Conservation (phyloP, 53 echinoderm and acorn worm species). For the Echinometra lucunter region DNA sequence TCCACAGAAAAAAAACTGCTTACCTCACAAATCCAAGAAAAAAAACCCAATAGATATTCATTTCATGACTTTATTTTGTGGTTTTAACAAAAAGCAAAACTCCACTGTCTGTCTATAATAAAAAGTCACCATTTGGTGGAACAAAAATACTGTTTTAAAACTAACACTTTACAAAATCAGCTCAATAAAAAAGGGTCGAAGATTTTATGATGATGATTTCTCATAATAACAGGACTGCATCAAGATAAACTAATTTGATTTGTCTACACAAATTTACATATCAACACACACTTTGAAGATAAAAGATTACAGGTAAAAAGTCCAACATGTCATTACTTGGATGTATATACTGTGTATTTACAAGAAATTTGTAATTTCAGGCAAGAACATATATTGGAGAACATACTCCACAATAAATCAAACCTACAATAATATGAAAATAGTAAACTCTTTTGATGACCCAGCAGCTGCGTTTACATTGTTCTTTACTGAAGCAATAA, state of each 20-base stretch:
- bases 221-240: conserved; percentile 46
- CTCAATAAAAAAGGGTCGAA: background rate
- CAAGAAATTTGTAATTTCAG: conserved; percentile 4
- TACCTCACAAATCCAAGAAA: too few relatives aligned
- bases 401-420: background rate
- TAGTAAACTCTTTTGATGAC: background rate
- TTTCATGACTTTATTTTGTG: too few relatives aligned
- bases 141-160: background rate
- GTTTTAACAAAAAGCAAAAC: too few relatives aligned
- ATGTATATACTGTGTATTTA: conserved; percentile 23
- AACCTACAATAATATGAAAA: conserved; percentile 13
- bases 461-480: conserved; percentile 8
- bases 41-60: too few relatives aligned
- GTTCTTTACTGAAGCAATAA: background rate
- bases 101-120: too few relatives aligned
- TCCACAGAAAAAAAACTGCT: too few relatives aligned
- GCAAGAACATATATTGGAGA: conserved; percentile 49
- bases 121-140: too few relatives aligned
- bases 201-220: conserved; percentile 39
- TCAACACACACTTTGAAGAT: conserved; percentile 36
- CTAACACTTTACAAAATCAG: background rate
- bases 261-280: conserved; percentile 17
- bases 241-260: background rate
- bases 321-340: background rate
- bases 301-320: background rate